phyloP scores from a whole-genome alignment of 1,140 invertebrate species.

The Calephelis nemesis region DNA sequence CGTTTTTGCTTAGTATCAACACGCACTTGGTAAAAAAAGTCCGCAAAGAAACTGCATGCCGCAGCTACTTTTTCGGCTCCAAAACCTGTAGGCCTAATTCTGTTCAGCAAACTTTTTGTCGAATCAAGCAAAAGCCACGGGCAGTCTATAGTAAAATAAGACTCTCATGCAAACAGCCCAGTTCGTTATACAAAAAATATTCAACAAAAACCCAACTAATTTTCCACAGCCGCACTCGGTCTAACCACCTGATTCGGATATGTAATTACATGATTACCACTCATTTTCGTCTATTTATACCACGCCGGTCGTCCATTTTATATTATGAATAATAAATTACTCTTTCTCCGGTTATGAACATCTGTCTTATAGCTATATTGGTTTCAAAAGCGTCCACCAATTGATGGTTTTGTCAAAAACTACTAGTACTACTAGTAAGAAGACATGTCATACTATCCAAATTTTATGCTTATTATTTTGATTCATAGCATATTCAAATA shows the following conservation, averaged over 20 bases:
- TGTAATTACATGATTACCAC: constrained; percentile 52
- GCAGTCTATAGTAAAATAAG: background rate
- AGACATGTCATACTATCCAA: background rate
- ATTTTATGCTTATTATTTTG: background rate
- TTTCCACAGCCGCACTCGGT: constrained; percentile 20
- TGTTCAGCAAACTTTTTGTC: too few species aligned
- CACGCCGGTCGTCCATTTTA: constrained; percentile 31
- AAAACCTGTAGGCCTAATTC: too few species aligned
- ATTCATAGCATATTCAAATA: background rate
- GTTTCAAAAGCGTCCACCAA: constrained; percentile 47
- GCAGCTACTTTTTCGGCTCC: too few species aligned
- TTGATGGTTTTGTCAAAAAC: constrained; percentile 29
- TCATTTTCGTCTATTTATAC: constrained; percentile 36
- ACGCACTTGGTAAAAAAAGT: too few species aligned
- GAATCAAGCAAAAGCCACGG: too few species aligned
- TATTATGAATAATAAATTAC: constrained; percentile 49
- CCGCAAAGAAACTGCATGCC: too few species aligned
- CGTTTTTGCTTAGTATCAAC: too few species aligned
- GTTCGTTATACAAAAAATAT: constrained; percentile 1
- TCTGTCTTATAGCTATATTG: constrained; percentile 43
- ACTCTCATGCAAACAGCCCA: background rate
- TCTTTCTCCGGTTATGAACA: constrained; percentile 37
- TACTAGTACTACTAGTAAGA: background rate
- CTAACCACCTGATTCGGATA: constrained; percentile 31
- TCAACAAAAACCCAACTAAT: constrained; percentile 25